Conservation (phyloP, 2,888 invertebrate genomes). For the Xanthorhoe designata region DNA sequence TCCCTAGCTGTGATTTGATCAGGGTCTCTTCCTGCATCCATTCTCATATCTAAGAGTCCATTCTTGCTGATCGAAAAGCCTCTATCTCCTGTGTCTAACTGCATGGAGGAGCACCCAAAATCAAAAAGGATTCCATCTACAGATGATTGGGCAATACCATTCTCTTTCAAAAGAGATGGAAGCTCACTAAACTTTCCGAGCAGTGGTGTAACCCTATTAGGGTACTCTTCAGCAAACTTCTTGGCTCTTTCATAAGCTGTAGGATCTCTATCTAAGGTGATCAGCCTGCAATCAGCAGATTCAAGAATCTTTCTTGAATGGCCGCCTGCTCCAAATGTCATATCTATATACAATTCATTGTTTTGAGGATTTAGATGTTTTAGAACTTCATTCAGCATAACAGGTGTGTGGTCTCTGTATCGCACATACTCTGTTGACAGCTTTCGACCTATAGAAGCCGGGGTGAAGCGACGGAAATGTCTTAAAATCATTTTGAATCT, state of each 20-base stretch:
- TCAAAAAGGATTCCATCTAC: conserved; percentile 96
- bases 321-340: conserved; percentile 98
- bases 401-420: conserved; percentile 88
- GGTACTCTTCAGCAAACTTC: conserved; percentile 87
- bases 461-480: conserved; percentile 45
- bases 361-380: conserved; percentile 87
- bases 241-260: conserved; percentile 89
- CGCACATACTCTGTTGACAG: conserved; percentile 56
- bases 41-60: conserved; percentile 97
- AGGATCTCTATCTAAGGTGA: conserved; percentile 96
- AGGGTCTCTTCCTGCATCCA: conserved; percentile 92
- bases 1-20: conserved; percentile 94
- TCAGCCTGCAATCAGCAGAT: conserved; percentile 87
- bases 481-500: conserved; percentile 67
- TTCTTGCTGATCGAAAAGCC: conserved; percentile 95
- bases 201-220: conserved; percentile 91
- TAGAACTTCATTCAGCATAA: conserved; percentile 90
- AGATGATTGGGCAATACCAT: conserved; percentile 86
- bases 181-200: conserved; percentile 96
- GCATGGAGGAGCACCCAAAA: conserved; percentile 98
- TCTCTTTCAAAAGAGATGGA: conserved; percentile 86
- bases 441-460: conserved; percentile 45
- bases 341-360: conserved; percentile 91
- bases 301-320: conserved; percentile 92
- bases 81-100: conserved; percentile 92